Evolutionary conservation across 2,888 invertebrate genomes (phyloP).

Genomic region (Parthenolecanium corni): DNA sequence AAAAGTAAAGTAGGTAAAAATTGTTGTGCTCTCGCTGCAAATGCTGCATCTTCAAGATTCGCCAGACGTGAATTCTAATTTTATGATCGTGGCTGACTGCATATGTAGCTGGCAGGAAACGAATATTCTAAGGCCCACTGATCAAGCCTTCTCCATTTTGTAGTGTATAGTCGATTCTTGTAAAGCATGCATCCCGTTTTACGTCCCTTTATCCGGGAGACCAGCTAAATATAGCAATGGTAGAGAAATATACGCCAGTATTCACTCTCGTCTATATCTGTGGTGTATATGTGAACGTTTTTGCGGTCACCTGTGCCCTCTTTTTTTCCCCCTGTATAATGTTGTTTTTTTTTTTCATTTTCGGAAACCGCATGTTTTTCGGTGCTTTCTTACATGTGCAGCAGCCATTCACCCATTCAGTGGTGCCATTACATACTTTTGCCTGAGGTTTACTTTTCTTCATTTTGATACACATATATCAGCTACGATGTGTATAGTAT

Average conservation of each 20-base stretch:
- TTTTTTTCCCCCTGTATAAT: too few species aligned
- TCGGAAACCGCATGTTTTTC: neutral
- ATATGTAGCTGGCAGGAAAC: neutral
- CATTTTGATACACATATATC: too few species aligned
- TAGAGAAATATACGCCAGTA: neutral
- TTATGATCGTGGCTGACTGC: too few species aligned
- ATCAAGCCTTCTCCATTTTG: constrained; percentile 2
- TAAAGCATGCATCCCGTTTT: constrained; percentile 5
- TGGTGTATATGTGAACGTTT: neutral
- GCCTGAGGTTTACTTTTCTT: neutral
- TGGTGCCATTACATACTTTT: neutral
- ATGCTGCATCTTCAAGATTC: too few species aligned
- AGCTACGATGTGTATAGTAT: neutral
- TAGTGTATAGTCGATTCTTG: neutral
- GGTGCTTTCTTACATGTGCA: neutral
- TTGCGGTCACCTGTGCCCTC: constrained; percentile 1
- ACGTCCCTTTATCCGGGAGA: constrained; percentile 8
- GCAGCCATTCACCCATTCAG: too few species aligned
- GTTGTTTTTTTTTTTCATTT: neutral
- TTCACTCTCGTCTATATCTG: neutral
- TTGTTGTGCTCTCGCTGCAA: too few species aligned
- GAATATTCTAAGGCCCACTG: constrained; percentile 11
- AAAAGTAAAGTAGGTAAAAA: too few species aligned
- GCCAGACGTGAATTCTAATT: neutral
- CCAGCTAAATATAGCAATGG: constrained; percentile 16